These are phyloP conservation scores for Chunga burmeisteri DNA, from an alignment of 2,113 vertebrate species.

Conservation along the genomic window DNA sequence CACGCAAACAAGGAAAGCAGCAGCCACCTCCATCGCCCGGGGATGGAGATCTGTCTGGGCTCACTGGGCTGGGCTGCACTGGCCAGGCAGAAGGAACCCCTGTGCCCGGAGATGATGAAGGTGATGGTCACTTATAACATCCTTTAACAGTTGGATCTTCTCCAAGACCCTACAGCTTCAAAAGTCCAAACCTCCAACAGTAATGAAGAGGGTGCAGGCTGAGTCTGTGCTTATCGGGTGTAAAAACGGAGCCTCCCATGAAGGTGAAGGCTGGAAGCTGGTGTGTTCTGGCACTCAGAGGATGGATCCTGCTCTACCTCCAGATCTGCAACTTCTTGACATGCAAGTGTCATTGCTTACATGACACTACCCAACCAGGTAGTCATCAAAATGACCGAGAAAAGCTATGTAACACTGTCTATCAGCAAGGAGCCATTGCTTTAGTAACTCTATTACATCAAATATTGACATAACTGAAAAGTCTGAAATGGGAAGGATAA, in stretches of 20 bases:
- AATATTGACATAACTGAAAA: neutral
- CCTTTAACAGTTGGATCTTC: neutral
- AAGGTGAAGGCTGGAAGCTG: neutral
- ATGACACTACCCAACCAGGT: neutral
- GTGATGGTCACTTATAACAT: neutral
- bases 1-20: neutral
- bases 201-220: neutral
- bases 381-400: neutral
- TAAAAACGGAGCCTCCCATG: neutral
- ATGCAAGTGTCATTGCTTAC: neutral
- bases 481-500: neutral
- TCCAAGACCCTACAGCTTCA: neutral
- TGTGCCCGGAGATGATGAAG: neutral
- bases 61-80: neutral
- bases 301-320: neutral
- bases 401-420: neutral
- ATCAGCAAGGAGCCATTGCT: neutral
- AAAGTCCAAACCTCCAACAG: neutral
- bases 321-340: neutral
- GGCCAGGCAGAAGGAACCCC: neutral
- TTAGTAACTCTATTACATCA: neutral
- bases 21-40: neutral
- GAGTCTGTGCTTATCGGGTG: neutral
- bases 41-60: neutral
- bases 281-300: neutral